These are phyloP conservation scores for Hedychridium roseum DNA, from an alignment of 2,888 invertebrate species.

Conservation along the genomic window DNA sequence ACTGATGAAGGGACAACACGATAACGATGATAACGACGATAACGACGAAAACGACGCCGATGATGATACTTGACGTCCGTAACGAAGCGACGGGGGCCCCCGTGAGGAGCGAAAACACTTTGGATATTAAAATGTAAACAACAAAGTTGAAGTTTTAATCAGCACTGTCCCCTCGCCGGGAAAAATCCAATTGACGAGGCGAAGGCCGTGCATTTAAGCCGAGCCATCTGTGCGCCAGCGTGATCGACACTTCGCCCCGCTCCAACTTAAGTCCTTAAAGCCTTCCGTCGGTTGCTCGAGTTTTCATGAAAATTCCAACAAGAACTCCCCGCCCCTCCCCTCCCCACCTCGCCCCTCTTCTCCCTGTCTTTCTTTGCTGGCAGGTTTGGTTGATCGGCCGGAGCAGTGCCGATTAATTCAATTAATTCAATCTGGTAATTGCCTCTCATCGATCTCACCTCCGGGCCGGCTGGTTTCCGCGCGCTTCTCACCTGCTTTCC, in stretches of 20 bases:
- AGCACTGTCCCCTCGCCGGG: neutral
- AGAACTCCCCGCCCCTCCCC: conserved; percentile 8
- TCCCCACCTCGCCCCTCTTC: neutral
- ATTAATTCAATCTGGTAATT: conserved; percentile 44
- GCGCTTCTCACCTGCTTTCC: neutral
- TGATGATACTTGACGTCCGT: no score
- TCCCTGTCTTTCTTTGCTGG: conserved; percentile 18
- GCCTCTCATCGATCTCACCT: conserved; percentile 37
- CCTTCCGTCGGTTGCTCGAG: conserved; percentile 13
- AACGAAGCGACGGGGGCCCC: no score
- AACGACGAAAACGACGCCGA: no score
- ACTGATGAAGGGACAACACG: no score
- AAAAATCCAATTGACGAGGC: no score
- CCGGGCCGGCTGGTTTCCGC: neutral
- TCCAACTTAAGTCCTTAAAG: conserved; percentile 22
- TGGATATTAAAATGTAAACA: no score
- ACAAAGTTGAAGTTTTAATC: no score
- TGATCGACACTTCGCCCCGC: conserved; percentile 11
- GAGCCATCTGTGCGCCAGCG: neutral
- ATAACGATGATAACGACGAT: no score
- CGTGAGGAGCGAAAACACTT: no score
- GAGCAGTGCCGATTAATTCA: conserved; percentile 38
- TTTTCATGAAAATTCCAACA: conserved; percentile 31
- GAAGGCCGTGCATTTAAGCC: no score
- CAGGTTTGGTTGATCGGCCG: conserved; percentile 20